Conservation (phyloP, 2,888 invertebrate species). For the Morinoia aosen region DNA sequence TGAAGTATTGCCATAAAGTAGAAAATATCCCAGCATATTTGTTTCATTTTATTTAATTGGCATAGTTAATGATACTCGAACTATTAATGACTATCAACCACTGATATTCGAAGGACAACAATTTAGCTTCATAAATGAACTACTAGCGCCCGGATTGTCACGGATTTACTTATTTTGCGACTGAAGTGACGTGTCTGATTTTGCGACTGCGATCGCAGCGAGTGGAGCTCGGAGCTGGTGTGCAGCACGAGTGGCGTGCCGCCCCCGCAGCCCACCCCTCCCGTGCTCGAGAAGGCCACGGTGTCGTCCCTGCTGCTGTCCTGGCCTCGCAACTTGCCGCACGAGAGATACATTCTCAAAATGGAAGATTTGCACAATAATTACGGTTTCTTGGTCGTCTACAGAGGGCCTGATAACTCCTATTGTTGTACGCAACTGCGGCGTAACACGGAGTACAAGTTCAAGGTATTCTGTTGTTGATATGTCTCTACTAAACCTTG, state of each 20-base stretch:
- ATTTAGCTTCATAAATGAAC: too few species aligned
- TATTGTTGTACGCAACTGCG: conserved; percentile 80
- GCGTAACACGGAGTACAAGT: conserved; percentile 85
- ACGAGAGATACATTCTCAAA: conserved; percentile 86
- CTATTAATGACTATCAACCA: too few species aligned
- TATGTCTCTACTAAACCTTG: background rate
- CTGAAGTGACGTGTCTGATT: background rate
- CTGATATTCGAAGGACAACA: too few species aligned
- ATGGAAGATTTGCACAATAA: conserved; percentile 81
- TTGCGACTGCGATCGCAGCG: conserved; percentile 72
- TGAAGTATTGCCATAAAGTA: too few species aligned
- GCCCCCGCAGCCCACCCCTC: conserved; percentile 84
- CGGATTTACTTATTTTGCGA: too few species aligned
- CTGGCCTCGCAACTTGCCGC: conserved; percentile 83
- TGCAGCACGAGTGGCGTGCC: conserved; percentile 85
- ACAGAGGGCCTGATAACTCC: conserved; percentile 82
- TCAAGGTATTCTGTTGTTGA: conserved; percentile 73
- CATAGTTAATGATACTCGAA: too few species aligned
- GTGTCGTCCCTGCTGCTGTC: conserved; percentile 79
- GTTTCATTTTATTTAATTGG: too few species aligned
- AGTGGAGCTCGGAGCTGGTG: conserved; percentile 79
- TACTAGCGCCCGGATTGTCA: too few species aligned
- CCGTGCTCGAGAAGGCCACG: conserved; percentile 78
- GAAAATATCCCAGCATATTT: too few species aligned
- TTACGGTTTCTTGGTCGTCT: conserved; percentile 85